Evolutionary conservation across 2,888 invertebrate genomes (phyloP), one percentile per base, ranked within the genome.

Genomic region (Margaritifera margaritifera): DNA sequence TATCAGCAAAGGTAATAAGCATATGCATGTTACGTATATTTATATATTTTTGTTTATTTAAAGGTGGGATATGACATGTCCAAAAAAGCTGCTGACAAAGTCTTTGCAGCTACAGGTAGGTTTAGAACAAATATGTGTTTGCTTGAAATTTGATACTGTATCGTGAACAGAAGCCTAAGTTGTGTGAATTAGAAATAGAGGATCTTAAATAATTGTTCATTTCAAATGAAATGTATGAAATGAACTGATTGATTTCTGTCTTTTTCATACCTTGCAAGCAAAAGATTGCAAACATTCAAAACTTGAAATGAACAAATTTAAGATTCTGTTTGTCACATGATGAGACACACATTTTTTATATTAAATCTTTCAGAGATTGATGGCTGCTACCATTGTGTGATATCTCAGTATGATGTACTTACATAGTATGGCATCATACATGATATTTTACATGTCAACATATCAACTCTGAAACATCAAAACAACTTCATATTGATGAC

Each of bases 1-100:
- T 42, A 42, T 15, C 42, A 42, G 42, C 42, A 42, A 42, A 42
- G 42, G 42, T 42, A 42, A 42, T 42, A 15, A 42, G 42, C 15
- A 42, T 42, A 15, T 2, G 42, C 15, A 42, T 55, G n/a, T 22
- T 24, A 55, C 24, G 15, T 55, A n/a, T 18, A 15, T n/a, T 25
- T 25, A 18, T 11, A n/a, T 59, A 25, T 27, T 25, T 15, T 59
- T 59, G 22, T 15, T 20, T 22, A 50, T 79, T 85, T 83, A 6
- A 77, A 92, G 92, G 94, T 95, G 59, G 98, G 98, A 0, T 96
- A 94, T 88, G 98, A 99, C 84, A 98, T 98, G 97, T 96, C 96
- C 0, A 94, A 93, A 80, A 90, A 92, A 64, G 97, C 98, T 65
- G 88, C 89, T 19, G 83, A 87, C 22, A 81, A 59, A 93, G 93